A percentile compares a stretch with the other conserved stretches of the same genome.
Evolutionary conservation across 2,888 invertebrate species (phyloP).

Genomic region (Eilema caniola): DNA sequence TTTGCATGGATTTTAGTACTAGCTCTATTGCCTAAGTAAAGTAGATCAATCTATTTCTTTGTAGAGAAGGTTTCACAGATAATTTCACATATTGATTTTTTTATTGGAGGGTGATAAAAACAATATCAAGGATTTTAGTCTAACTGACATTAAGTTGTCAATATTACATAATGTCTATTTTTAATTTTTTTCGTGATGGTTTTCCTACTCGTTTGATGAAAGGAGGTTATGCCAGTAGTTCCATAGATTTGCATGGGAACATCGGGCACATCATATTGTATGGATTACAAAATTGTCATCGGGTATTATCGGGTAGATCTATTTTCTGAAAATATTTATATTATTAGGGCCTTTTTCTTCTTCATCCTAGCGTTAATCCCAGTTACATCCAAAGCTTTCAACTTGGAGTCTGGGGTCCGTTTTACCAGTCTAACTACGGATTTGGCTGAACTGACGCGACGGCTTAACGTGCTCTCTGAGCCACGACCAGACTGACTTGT

Average conservation of each 20-base stretch:
- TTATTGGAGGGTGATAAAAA: not conserved
- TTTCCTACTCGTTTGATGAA: not conserved
- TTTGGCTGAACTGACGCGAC: too few species aligned
- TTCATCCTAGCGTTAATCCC: too few species aligned
- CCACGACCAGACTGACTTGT: too few species aligned
- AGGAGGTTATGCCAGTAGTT: not conserved
- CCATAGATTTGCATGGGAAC: not conserved
- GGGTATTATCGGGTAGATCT: too few species aligned
- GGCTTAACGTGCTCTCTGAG: too few species aligned
- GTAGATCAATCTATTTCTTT: not conserved
- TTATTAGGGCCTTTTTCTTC: too few species aligned
- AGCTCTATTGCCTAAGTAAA: not conserved
- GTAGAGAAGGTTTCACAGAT: not conserved
- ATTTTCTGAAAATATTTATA: too few species aligned
- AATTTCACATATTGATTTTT: conserved; percentile 11
- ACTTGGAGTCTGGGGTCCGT: too few species aligned
- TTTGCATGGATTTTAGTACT: conserved; percentile 7
- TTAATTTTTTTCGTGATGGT: not conserved
- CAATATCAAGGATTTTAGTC: not conserved
- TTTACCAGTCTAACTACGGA: too few species aligned
- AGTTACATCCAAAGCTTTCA: too few species aligned
- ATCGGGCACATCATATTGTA: too few species aligned
- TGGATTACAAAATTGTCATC: too few species aligned
- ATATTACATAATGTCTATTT: not conserved
- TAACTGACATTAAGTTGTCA: not conserved